Conservation (phyloP, 2,888 invertebrate genomes). For the Molorchus minor region DNA sequence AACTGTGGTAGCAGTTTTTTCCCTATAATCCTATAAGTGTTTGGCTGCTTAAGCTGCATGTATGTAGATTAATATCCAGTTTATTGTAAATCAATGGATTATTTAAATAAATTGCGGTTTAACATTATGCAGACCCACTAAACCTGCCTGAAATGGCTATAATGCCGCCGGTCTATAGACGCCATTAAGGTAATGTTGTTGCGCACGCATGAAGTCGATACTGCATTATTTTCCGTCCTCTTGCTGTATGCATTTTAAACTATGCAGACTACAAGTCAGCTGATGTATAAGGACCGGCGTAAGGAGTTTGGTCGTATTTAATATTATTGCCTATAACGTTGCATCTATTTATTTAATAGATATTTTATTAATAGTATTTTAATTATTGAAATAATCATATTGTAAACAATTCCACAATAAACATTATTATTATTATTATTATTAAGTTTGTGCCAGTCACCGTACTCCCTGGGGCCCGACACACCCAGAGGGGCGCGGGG, state of each 20-base stretch:
- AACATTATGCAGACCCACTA: background rate
- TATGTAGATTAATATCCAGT: too few species aligned
- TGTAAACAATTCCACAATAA: too few species aligned
- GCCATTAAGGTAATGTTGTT: constrained; percentile 16
- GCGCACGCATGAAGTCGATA: constrained; percentile 56
- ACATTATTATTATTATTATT: too few species aligned
- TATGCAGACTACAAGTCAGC: constrained; percentile 13
- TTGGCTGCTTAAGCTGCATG: too few species aligned
- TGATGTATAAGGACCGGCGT: constrained; percentile 11
- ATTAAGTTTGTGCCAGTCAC: too few species aligned
- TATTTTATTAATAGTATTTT: background rate
- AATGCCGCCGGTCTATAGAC: background rate
- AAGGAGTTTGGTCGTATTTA: background rate
- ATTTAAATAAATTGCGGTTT: too few species aligned
- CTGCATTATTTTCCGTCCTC: constrained; percentile 43
- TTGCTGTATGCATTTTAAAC: constrained; percentile 11
- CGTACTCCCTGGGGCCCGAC: too few species aligned
- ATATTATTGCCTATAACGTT: background rate
- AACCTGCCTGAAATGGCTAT: background rate
- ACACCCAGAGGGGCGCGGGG: too few species aligned
- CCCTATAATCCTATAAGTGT: too few species aligned
- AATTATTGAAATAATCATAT: background rate
- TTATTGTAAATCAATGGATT: too few species aligned
- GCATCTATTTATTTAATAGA: too few species aligned
- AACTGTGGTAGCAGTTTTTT: too few species aligned